Conservation (phyloP, 2,113 vertebrate species). For the Bucco capensis region DNA sequence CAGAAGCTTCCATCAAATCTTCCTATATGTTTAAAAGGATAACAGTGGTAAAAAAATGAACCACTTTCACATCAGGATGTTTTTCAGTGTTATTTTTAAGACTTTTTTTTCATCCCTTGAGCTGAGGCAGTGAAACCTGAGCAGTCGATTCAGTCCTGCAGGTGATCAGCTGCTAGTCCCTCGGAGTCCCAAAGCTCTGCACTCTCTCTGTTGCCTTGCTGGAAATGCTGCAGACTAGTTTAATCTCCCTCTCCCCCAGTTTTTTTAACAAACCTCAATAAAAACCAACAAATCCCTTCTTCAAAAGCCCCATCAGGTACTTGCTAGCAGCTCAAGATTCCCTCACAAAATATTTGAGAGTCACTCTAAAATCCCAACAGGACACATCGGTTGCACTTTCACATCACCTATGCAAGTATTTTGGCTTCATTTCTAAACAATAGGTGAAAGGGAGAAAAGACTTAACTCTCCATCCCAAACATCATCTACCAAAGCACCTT, state of each 20-base stretch:
- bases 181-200: background rate
- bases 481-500: background rate
- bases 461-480: background rate
- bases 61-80: background rate
- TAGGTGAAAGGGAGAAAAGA: background rate
- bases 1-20: background rate
- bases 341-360: background rate
- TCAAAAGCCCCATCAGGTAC: background rate
- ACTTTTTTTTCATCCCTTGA: background rate
- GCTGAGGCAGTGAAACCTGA: background rate
- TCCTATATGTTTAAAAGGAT: background rate
- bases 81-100: background rate
- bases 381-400: background rate
- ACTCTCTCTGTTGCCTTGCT: background rate
- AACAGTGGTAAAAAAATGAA: background rate
- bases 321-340: background rate
- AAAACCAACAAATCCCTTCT: background rate
- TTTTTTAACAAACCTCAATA: background rate
- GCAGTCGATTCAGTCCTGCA: background rate
- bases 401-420: background rate
- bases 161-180: background rate
- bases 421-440: conserved; percentile 5
- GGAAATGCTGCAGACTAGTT: background rate
- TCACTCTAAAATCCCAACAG: background rate
- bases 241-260: background rate